phyloP scores from a whole-genome alignment of 2,888 invertebrate species.

The Caenorhabditis zanzibari region DNA sequence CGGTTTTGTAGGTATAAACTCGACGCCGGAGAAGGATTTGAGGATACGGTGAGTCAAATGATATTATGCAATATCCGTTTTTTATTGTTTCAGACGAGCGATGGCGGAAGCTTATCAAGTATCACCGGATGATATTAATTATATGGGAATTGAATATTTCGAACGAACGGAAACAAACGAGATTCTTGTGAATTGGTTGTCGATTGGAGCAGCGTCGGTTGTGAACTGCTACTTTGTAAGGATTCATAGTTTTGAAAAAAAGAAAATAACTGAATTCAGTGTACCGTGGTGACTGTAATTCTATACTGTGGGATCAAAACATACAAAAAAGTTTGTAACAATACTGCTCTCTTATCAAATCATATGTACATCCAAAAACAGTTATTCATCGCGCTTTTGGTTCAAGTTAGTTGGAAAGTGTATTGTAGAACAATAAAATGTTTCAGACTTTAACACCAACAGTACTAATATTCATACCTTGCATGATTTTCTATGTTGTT shows the following conservation, averaged over 20 bases:
- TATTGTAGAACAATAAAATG: background rate
- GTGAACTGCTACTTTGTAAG: slow-evolving; percentile 36
- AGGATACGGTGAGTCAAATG: slow-evolving; percentile 33
- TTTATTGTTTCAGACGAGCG: slow-evolving; percentile 13
- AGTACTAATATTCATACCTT: slow-evolving; percentile 47
- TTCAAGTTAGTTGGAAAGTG: slow-evolving; percentile 21
- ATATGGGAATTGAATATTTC: slow-evolving; percentile 48
- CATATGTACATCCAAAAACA: slow-evolving; percentile 44
- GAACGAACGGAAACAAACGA: slow-evolving; percentile 27
- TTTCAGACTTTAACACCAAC: slow-evolving; percentile 51
- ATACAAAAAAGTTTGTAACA: slow-evolving; percentile 14
- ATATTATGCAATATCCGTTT: background rate
- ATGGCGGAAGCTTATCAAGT: slow-evolving; percentile 33
- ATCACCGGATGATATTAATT: slow-evolving; percentile 35
- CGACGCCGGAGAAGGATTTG: slow-evolving; percentile 26
- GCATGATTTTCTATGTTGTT: slow-evolving; percentile 44
- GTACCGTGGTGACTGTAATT: slow-evolving; percentile 31
- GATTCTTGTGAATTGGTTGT: slow-evolving; percentile 34
- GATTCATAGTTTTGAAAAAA: background rate
- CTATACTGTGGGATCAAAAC: slow-evolving; percentile 54
- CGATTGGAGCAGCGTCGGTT: slow-evolving; percentile 15
- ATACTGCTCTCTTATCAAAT: slow-evolving; percentile 29
- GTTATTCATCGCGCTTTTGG: slow-evolving; percentile 49
- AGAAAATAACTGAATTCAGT: slow-evolving; percentile 32
- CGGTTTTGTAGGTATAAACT: slow-evolving; percentile 51